A percentile compares a stretch with the other conserved stretches of the same genome.
Conservation (phyloP, 2,888 invertebrate genomes). For the Scelioninae gen. 1 region DNA sequence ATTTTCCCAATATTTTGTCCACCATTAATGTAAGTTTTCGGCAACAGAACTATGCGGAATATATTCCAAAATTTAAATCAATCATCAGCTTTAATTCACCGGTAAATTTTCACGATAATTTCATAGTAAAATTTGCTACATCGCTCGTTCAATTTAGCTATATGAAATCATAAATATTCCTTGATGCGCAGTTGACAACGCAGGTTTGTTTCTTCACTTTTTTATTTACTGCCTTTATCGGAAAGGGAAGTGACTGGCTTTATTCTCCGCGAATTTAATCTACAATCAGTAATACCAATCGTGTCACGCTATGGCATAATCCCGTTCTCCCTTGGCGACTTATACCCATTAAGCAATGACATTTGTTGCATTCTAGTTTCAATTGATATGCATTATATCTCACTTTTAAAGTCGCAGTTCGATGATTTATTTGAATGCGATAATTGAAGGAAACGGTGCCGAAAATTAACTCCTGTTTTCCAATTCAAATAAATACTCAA, state of each 20-base stretch:
- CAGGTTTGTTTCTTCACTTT: constrained; percentile 62
- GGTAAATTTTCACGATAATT: no score
- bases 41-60: constrained; percentile 21
- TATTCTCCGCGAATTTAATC: constrained; percentile 76
- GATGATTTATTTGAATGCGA: constrained; percentile 14
- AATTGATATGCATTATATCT: constrained; percentile 33
- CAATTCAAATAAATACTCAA: constrained; percentile 1
- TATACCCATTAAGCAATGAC: constrained; percentile 58
- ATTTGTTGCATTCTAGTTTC: constrained; percentile 56
- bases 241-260: constrained; percentile 76
- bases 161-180: constrained; percentile 33
- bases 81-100: no score
- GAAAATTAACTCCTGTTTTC: constrained; percentile 11
- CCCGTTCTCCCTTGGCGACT: constrained; percentile 63
- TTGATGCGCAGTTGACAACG: constrained; percentile 31
- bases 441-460: constrained; percentile 17
- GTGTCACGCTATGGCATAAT: constrained; percentile 75
- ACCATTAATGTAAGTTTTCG: no score
- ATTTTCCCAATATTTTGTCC: constrained; percentile 20
- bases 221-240: constrained; percentile 71
- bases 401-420: constrained; percentile 28
- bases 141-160: no score
- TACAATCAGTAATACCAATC: constrained; percentile 76
- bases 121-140: no score
- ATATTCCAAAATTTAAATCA: no score